Evolutionary conservation across 2,888 invertebrate species (phyloP).

Genomic region (Andrena hattorfiana): DNA sequence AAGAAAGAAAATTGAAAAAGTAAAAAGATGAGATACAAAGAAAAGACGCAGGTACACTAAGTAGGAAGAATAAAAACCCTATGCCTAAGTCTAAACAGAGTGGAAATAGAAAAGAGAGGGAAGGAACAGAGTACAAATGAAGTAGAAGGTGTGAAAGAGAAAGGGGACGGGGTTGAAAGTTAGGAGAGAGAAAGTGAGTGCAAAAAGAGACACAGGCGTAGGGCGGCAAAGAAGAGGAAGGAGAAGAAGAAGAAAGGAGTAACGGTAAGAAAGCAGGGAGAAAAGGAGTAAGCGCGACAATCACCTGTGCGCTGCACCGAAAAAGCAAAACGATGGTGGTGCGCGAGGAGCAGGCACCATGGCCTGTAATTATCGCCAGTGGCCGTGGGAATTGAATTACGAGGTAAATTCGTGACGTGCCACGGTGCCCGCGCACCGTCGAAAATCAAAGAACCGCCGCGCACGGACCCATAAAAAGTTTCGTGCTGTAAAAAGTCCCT

Average conservation of each 20-base stretch:
- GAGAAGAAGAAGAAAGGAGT: constrained; percentile 39
- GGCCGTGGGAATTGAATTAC: constrained; percentile 84
- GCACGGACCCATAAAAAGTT: constrained; percentile 19
- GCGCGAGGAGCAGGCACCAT: constrained; percentile 43
- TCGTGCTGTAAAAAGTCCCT: constrained; percentile 27
- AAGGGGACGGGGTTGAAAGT: constrained; percentile 37
- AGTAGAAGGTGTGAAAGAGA: constrained; percentile 36
- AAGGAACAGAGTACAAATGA: constrained; percentile 18
- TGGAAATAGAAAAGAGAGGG: background rate
- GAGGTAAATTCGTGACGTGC: constrained; percentile 78
- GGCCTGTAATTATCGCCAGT: constrained; percentile 80
- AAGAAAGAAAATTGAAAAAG: too few species aligned
- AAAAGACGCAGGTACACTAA: too few species aligned
- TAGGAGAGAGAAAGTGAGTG: background rate
- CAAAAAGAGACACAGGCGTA: background rate
- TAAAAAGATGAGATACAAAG: too few species aligned
- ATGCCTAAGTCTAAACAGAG: background rate
- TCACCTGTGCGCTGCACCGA: constrained; percentile 51
- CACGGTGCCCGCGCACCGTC: constrained; percentile 56
- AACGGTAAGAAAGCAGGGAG: constrained; percentile 64
- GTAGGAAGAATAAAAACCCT: background rate
- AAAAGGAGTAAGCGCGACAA: constrained; percentile 60
- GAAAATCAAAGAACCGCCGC: constrained; percentile 61
- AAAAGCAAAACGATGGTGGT: constrained; percentile 64
- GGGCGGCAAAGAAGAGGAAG: background rate